Evolutionary conservation across 2,797 vertebrate genomes (phyloP).

Genomic region (Apogon hyalosoma): DNA sequence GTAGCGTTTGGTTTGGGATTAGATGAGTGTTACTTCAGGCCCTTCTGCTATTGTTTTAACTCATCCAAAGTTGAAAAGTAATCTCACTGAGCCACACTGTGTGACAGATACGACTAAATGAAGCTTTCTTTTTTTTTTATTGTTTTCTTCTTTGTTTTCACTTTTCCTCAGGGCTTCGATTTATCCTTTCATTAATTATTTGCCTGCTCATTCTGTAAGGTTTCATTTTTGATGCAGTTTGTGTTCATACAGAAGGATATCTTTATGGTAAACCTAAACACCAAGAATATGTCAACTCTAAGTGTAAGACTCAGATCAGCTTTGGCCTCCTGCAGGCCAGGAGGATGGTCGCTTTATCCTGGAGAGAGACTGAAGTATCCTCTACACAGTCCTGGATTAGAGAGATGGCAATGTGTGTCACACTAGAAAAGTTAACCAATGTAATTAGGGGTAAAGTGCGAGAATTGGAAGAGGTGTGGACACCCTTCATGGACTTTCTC

Average conservation of each 20-base stretch:
- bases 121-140: constrained; percentile 12
- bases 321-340: too few relatives aligned
- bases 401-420: too few relatives aligned
- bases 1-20: constrained; percentile 31
- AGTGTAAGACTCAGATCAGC: too few relatives aligned
- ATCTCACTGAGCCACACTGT: constrained; percentile 32
- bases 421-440: too few relatives aligned
- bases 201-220: not conserved
- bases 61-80: constrained; percentile 23
- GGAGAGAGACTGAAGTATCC: too few relatives aligned
- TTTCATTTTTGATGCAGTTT: constrained; percentile 3
- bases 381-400: too few relatives aligned
- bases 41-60: constrained; percentile 31
- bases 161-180: constrained; percentile 8
- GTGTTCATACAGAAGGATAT: not conserved
- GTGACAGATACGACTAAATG: constrained; percentile 27
- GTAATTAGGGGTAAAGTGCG: too few relatives aligned
- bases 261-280: too few relatives aligned
- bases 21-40: constrained; percentile 26
- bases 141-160: constrained; percentile 17
- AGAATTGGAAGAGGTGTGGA: too few relatives aligned
- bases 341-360: too few relatives aligned
- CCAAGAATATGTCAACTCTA: too few relatives aligned
- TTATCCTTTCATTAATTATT: constrained; percentile 6
- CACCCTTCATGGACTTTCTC: too few relatives aligned